Evolutionary conservation across 2,888 invertebrate species (phyloP), one percentile per base, ranked within the genome.

Genomic region (Crocallis elinguaria): DNA sequence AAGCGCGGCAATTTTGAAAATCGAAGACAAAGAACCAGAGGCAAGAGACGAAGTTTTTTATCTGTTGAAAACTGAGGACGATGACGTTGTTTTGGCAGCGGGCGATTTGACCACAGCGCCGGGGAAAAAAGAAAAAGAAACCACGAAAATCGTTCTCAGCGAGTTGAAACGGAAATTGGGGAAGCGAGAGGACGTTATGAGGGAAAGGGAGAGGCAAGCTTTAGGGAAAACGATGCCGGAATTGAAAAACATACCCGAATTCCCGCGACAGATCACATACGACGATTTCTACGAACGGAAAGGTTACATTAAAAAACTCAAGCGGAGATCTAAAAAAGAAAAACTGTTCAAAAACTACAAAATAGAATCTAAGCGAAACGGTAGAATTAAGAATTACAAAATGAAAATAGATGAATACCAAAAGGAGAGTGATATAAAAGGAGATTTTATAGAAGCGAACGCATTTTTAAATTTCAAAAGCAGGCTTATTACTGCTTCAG

Each of bases 21-120:
- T 92, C 44, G 87, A 84, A 65, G 84, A 88, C 48, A 70, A 62
- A 39, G 82, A 79, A 19, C 85, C 84, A 38, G 86, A 84, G 60
- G 68, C 78, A 12, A 86, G 69, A 59, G 92, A 92, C 64, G 91
- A 92, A 72, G 92, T 92, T 38, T 92, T 88, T 66, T 92, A 88
- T 72, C 89, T 79, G 27, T 67, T 89, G 0, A 88, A 77, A 70
- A 90, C 87, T 0, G 90, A 88, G 0, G 86, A 87, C 56, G 74
- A 71, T 9, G 14, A 48, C 0, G 2, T 2, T 8, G 27, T 67
- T 14, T 73, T 71, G 29, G 65, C 76, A 2, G 75, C 74, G 0
- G 79, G 69, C 2, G 90, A 91, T 66, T 50, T 84, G 1, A 75
- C 74, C 0, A 89, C 88, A 0, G 85, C 68, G 0, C 92, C 92